Evolutionary conservation across 1,140 invertebrate species (phyloP), one percentile per base, ranked within the genome.

Genomic region (Teleogryllus occipitalis): DNA sequence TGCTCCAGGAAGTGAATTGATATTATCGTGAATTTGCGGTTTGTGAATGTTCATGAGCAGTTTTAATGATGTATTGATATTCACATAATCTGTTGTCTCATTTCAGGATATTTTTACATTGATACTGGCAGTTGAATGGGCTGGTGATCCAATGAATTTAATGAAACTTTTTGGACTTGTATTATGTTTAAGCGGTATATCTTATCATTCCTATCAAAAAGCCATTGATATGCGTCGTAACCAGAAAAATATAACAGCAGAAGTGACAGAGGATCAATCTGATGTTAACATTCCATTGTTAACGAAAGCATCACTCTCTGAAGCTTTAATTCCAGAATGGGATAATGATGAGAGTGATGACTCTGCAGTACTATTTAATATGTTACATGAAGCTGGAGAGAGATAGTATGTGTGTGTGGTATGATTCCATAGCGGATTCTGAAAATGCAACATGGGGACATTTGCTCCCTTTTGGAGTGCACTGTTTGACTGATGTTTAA

Each of bases 91-190:
- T 15, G 18, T 8, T 21, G 18, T 47, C 21, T 85, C 87, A 81
- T 90, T 91, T 76, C 85, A 97, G 96, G 97, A 99, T 90, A 91
- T 98, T 82, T 93, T 93, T 83, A 96, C 95, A 81, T 86, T 99
- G 80, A 90, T 92, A 10, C 85, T 99, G 83, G 97, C 97, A 15
- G 92, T 96, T 80, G 89, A 92, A 82, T 90, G 93, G 79, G 96
- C 95, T 84, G 94, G 95, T 18, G 97, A 99, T 85, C 87, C 91
- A 82, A 90, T 99, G 83, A 95, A 91, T 80, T 83, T 87, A 3
- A 87, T 98, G 5, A 99, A 99, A 87, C 90, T 93, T 22, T 86
- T 95, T 39, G 98, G 98, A 6, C 86, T 99, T 65, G 85, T 94
- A 10, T 87, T 98, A 14, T 99, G 97, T 85, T 87, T 99, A 80